Base-by-base conservation (phyloP, 2,888 invertebrate species). In the Dysmachus trigonus region DNA sequence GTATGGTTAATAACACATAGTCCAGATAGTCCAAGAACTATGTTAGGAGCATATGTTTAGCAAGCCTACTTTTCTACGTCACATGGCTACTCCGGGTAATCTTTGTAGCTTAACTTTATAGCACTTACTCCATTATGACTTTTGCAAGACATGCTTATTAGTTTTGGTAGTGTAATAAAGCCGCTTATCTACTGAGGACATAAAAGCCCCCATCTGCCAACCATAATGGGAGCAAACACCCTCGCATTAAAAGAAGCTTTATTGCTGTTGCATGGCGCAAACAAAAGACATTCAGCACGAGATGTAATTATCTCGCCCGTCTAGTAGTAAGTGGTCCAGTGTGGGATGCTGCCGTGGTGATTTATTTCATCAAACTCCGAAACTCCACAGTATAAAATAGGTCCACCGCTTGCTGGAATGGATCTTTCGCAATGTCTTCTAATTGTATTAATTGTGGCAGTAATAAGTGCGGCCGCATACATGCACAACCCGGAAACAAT, bases 381-480 rank as follows among this genome's bases (percentile, higher is more conserved):
- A 76, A 33, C n/a, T 22, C 35, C 8, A 4, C 33, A 76, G 13
- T 13, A 0, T 76, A 22, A 38, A 76, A 38, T 76, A 22, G 41
- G 76, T 10, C 41, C n/a, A 33, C 76, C 22, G 33, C 76, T 76
- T 76, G n/a, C n/a, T n/a, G 38, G 76, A 31, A n/a, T 15, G 31
- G 76, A 22, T 31, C 18, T 22, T 38, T 62, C n/a, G 41, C 22
- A 76, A 38, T 41, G 38, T 38, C 76, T 38, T 76, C 38, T 76
- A 76, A 76, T 76, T 76, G 76, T 76, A 38, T 41, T 76, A 76
- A 76, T 76, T 76, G 38, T 33, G 35, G 76, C 18, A 35, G 62
- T 22, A 18, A 27, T 62, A 62, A 62, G 62, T 62, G 62, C 62
- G 62, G 62, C 62, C 18, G 62, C 22, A 62, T 22, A 62, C 62